Percentiles rank a stretch among this genome's conserved stretches.
Evolutionary conservation across 2,797 vertebrate species (phyloP).

Genomic region (Lates japonicus): DNA sequence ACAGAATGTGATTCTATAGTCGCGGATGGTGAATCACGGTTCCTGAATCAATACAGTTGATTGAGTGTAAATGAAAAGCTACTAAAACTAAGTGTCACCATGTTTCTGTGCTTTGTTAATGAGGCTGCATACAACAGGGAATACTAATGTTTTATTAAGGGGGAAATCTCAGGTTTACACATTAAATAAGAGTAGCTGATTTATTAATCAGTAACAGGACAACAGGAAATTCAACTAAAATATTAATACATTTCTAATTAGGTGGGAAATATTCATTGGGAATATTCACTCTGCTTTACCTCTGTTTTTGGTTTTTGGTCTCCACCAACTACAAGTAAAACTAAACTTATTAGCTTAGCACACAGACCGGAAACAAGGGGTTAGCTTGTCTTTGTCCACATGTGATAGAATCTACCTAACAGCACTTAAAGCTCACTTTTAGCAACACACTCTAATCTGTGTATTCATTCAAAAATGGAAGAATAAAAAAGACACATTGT

Average conservation of each 20-base stretch:
- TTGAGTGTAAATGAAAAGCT: slow-evolving; percentile 74
- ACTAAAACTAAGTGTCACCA: slow-evolving; percentile 47
- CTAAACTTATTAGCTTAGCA: no score
- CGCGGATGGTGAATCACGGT: slow-evolving; percentile 29
- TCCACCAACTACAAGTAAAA: no score
- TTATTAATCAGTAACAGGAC: neutral
- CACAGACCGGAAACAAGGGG: no score
- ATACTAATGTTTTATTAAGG: slow-evolving; percentile 37
- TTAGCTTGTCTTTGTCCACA: no score
- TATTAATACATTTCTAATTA: neutral
- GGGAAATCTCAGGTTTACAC: neutral
- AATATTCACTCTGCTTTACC: no score
- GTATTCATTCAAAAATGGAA: no score
- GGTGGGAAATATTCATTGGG: neutral
- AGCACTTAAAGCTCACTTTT: no score
- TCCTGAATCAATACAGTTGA: slow-evolving; percentile 72
- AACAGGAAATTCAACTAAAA: neutral
- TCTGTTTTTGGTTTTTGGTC: no score
- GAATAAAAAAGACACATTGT: no score
- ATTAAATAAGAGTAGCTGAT: neutral
- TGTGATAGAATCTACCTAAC: no score
- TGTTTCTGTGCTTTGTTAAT: slow-evolving; percentile 54
- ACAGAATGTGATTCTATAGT: slow-evolving; percentile 26
- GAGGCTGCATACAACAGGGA: slow-evolving; percentile 48
- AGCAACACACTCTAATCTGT: no score